Evolutionary conservation across 2,888 invertebrate genomes (phyloP).

Genomic region (Xanthia togata): DNA sequence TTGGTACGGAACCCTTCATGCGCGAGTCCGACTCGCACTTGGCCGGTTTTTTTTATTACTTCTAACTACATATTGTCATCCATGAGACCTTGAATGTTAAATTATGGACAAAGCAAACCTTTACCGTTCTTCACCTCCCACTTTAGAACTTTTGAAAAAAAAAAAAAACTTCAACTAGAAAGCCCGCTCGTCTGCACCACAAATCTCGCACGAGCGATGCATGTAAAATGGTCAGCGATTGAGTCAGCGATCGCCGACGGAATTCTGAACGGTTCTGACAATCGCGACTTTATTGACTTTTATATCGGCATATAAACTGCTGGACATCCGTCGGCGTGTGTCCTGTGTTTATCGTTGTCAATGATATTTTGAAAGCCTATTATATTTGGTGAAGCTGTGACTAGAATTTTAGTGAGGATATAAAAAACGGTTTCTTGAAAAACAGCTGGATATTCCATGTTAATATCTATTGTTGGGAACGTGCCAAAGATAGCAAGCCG

Average conservation of each 20-base stretch:
- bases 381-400: conserved; percentile 28
- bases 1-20: no score
- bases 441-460: neutral
- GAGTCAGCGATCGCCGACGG: conserved; percentile 69
- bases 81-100: neutral
- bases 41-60: no score
- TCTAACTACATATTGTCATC: no score
- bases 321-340: conserved; percentile 58
- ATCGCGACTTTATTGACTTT: conserved; percentile 71
- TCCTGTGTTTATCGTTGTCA: conserved; percentile 58
- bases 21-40: no score
- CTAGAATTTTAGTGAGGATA: conserved; percentile 16
- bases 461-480: neutral
- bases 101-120: neutral
- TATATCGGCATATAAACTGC: conserved; percentile 64
- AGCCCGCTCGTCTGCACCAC: conserved; percentile 59
- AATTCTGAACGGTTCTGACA: conserved; percentile 74
- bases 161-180: neutral
- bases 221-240: conserved; percentile 73
- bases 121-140: neutral
- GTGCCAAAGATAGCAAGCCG: neutral
- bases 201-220: conserved; percentile 68
- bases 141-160: neutral
- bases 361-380: conserved; percentile 47
- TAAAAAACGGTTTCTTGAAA: neutral